phyloP scores from a whole-genome alignment of 1,140 invertebrate genomes.

The Bathynomus jamesi region DNA sequence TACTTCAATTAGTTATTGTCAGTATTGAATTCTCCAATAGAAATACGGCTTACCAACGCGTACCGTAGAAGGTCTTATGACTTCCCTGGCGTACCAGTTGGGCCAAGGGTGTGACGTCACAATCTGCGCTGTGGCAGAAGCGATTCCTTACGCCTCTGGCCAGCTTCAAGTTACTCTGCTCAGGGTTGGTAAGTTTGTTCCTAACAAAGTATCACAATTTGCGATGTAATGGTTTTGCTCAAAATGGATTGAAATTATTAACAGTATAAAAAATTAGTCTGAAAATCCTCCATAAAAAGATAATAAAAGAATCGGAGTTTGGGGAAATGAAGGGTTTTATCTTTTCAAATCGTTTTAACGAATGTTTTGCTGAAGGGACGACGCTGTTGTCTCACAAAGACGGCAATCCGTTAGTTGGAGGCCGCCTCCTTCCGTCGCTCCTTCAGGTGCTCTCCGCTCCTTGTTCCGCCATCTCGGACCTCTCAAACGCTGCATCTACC shows the following conservation, averaged over 20 bases:
- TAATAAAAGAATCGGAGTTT: no score
- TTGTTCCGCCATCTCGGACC: slow-evolving; percentile 18
- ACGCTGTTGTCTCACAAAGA: slow-evolving; percentile 18
- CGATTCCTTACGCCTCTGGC: neutral
- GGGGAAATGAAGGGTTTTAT: no score
- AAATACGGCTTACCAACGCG: neutral
- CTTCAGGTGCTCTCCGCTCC: slow-evolving; percentile 30
- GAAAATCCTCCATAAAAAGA: no score
- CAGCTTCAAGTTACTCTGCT: neutral
- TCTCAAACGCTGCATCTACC: slow-evolving; percentile 27
- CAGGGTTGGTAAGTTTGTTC: neutral
- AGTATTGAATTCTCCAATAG: no score
- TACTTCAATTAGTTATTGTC: no score
- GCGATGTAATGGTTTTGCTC: no score
- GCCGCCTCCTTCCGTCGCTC: slow-evolving; percentile 23
- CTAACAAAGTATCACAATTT: no score
- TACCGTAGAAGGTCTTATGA: neutral
- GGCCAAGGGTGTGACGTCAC: neutral
- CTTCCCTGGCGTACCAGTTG: neutral
- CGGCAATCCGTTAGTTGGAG: slow-evolving; percentile 31
- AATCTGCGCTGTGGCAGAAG: neutral
- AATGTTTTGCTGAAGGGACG: no score
- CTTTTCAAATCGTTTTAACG: no score
- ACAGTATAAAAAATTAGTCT: no score
- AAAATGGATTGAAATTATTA: no score